Evolutionary conservation across 2,888 invertebrate genomes (phyloP), one percentile per base, ranked within the genome.

Genomic region (Pollenia amentaria): DNA sequence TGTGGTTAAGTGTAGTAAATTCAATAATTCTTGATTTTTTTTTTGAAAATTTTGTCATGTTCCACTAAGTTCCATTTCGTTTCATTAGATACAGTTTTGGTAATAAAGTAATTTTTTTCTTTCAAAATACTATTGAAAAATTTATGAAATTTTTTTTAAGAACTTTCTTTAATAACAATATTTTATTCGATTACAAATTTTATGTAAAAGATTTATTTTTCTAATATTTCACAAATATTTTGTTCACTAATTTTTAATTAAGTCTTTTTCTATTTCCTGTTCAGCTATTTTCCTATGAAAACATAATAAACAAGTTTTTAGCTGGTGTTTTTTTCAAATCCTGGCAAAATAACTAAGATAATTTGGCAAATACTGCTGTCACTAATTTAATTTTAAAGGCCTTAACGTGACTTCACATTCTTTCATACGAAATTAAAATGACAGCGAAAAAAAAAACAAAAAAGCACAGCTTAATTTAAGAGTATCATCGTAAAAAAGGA

Each of bases 351-450:
- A 87, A 89, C 88, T 84, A 87, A 84, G 84, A 88, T 89, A 89
- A 90, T 91, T 90, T 90, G 80, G 82, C 89, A 90, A 90, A 91
- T 91, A 90, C 90, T 91, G 89, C 90, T 91, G 89, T 88, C 89
- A 85, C 89, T 92, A 92, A 92, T 91, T 91, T 89, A 90, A 92
- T 92, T 90, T 89, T 72, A 85, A 85, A 85, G 79, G 84, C 79
- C 79, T 78, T 73, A 87, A 87, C 79, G 84, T 82, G 85, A 86
- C 87, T 75, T 80, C 53, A 83, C 75, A 83, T 79, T 76, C 77
- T 70, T 69, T 72, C 64, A 67, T 62, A 69, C 21, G 7, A 51
- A 80, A 80, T 72, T 72, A 65, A 84, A 72, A 29, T 9, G 75
- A 53, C 29, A 67, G 48, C 77, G 72, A 60, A 18, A 60, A 48